phyloP scores from a whole-genome alignment of 2,113 vertebrate species.

The Haemorhous mexicanus region DNA sequence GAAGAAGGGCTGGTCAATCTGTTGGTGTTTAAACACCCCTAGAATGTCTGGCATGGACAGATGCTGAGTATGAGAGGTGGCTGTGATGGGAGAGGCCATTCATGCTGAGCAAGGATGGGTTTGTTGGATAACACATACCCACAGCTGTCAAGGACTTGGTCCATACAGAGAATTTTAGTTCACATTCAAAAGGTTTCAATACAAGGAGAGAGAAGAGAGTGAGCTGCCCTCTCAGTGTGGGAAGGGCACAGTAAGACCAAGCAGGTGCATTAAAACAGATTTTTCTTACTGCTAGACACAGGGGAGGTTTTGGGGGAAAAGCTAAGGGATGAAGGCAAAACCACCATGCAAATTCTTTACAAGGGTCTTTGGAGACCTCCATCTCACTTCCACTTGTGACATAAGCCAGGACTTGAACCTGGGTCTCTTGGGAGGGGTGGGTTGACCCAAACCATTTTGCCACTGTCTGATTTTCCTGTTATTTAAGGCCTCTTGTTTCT shows the following conservation, averaged over 20 bases:
- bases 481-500: background rate
- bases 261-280: background rate
- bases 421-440: background rate
- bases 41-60: background rate
- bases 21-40: background rate
- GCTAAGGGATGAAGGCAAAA: background rate
- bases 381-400: background rate
- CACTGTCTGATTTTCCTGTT: background rate
- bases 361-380: background rate
- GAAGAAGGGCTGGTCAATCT: background rate
- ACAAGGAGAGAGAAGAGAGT: background rate
- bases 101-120: background rate
- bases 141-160: background rate
- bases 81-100: background rate
- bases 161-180: background rate
- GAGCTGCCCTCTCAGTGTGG: background rate
- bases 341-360: background rate
- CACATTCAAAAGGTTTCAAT: background rate
- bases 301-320: accelerated
- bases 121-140: background rate
- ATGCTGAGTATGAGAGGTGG: background rate
- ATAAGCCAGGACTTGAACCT: slow-evolving; percentile 30
- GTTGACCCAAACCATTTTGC: background rate
- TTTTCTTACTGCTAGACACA: background rate
- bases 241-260: background rate